A percentile compares a stretch with the other conserved stretches of the same genome.
Conservation (phyloP, 1,140 invertebrate genomes). For the Sipha flava region DNA sequence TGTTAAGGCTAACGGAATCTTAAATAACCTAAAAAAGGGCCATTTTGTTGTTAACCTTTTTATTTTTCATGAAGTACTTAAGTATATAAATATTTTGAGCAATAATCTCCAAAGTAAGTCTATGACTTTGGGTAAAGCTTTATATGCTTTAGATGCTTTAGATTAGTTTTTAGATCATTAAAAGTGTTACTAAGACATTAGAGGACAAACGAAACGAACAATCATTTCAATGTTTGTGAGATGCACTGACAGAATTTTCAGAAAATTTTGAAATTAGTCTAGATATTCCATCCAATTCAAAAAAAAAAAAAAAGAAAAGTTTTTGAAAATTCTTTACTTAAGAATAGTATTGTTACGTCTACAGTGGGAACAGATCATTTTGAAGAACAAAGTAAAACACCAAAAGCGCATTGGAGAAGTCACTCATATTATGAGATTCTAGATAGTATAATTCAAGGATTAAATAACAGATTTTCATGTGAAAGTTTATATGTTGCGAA, state of each 20-base stretch:
- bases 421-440: neutral
- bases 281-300: neutral
- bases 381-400: neutral
- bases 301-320: too few relatives aligned
- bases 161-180: too few relatives aligned
- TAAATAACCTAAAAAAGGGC: neutral
- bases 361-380: neutral
- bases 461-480: too few relatives aligned
- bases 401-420: neutral
- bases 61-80: neutral
- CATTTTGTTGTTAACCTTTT: neutral
- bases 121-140: neutral
- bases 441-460: neutral
- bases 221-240: neutral
- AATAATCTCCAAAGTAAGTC: neutral
- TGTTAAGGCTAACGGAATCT: neutral
- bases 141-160: too few relatives aligned
- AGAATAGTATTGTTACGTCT: neutral
- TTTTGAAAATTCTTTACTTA: neutral
- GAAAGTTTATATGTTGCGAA: too few relatives aligned
- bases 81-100: too few relatives aligned
- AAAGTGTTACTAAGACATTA: neutral
- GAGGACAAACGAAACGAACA: neutral
- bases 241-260: neutral
- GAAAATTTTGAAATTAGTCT: neutral